Evolutionary conservation across 2,888 invertebrate genomes (phyloP).

Genomic region (Caenorhabditis zanzibari): DNA sequence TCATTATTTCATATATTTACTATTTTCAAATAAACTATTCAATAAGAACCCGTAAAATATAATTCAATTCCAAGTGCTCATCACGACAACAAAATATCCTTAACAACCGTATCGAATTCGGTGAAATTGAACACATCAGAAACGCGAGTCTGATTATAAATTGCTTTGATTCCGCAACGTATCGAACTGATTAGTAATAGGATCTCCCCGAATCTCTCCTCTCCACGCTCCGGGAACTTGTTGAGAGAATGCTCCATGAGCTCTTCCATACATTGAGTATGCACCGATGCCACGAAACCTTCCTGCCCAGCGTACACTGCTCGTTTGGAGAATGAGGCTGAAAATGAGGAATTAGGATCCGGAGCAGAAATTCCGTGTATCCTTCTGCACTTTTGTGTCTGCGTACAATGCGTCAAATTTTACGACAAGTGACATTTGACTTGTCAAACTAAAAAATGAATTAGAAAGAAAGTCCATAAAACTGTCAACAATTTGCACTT

Average conservation of each 20-base stretch:
- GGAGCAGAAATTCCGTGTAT: no score
- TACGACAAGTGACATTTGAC: no score
- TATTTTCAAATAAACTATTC: no score
- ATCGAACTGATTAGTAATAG: conserved; percentile 64
- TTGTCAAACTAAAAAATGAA: no score
- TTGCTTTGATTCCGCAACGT: conserved; percentile 55
- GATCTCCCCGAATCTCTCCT: conserved; percentile 63
- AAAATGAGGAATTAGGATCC: background rate
- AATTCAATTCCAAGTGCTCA: no score
- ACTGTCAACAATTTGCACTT: no score
- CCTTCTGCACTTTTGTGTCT: no score
- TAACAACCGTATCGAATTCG: conserved; percentile 63
- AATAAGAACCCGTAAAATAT: background rate
- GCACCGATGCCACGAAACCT: conserved; percentile 31
- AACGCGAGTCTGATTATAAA: conserved; percentile 49
- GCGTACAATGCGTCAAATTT: no score
- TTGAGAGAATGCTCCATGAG: conserved; percentile 51
- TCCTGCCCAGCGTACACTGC: conserved; percentile 46
- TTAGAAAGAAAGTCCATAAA: no score
- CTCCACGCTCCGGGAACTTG: conserved; percentile 54
- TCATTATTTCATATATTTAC: no score
- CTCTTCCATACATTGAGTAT: conserved; percentile 50
- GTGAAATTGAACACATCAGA: conserved; percentile 64
- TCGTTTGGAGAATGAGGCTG: conserved; percentile 28
- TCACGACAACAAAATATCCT: conserved; percentile 59